Evolutionary conservation across 2,888 invertebrate genomes (phyloP).

Genomic region (Acanthococcus lagerstroemiae): DNA sequence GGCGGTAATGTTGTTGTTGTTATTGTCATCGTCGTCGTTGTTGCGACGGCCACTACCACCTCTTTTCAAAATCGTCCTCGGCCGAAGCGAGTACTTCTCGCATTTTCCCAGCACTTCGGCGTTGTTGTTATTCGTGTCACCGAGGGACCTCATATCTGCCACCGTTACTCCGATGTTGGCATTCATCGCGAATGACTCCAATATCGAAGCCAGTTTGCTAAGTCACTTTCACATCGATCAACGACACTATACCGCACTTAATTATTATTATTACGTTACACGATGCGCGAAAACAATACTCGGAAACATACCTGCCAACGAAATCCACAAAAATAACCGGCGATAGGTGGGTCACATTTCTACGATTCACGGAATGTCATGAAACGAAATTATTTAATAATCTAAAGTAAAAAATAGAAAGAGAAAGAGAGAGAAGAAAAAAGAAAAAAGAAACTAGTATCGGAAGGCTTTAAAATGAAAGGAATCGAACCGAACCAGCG

Average conservation of each 20-base stretch:
- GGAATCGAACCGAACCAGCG: neutral
- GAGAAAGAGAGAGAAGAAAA: too few species aligned
- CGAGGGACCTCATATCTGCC: too few species aligned
- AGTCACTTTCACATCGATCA: neutral
- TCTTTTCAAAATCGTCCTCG: conserved; percentile 52
- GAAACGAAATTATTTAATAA: too few species aligned
- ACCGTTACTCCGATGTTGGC: conserved; percentile 15
- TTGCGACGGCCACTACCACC: conserved; percentile 45
- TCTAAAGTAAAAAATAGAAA: too few species aligned
- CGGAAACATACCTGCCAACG: too few species aligned
- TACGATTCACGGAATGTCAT: too few species aligned
- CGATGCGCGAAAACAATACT: too few species aligned
- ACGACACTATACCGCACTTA: neutral
- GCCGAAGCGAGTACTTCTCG: conserved; percentile 55
- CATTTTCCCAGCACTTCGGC: conserved; percentile 31
- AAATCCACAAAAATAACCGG: too few species aligned
- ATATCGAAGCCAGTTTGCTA: neutral
- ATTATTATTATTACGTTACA: too few species aligned
- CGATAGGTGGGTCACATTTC: too few species aligned
- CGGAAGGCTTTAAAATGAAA: neutral
- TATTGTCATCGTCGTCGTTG: conserved; percentile 36
- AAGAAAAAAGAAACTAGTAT: too few species aligned
- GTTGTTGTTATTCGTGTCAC: conserved; percentile 31
- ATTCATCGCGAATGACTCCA: conserved; percentile 12
- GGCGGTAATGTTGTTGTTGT: too few species aligned